phyloP scores from a whole-genome alignment of 2,888 invertebrate species.

The Lithophane leautieri region DNA sequence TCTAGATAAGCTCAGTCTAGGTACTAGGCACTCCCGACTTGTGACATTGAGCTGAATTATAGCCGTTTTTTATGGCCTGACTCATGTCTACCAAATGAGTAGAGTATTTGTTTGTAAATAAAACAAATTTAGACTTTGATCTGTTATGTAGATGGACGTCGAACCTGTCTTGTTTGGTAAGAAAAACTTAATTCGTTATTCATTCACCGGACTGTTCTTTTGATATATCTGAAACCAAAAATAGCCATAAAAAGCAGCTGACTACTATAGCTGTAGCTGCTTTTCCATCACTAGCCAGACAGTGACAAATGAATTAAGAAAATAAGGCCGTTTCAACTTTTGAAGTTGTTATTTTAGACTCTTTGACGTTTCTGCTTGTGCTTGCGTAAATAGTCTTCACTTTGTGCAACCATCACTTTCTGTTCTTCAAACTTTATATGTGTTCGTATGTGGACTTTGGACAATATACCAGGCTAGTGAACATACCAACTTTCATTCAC shows the following conservation, averaged over 20 bases:
- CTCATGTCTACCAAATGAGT: constrained; percentile 11
- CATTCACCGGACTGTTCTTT: neutral
- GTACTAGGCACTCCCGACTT: constrained; percentile 31
- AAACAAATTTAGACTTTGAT: neutral
- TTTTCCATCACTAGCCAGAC: neutral
- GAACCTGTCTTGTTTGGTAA: neutral
- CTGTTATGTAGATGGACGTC: neutral
- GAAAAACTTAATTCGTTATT: neutral
- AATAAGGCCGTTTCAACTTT: too few relatives aligned
- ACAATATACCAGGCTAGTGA: too few relatives aligned
- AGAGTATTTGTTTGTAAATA: constrained; percentile 52
- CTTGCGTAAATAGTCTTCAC: too few relatives aligned
- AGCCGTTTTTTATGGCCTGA: constrained; percentile 34
- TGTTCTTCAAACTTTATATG: too few relatives aligned
- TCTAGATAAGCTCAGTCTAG: constrained; percentile 25
- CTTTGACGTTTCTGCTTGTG: too few relatives aligned
- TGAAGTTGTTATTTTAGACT: too few relatives aligned
- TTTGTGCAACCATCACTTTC: too few relatives aligned
- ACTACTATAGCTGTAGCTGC: too few relatives aligned
- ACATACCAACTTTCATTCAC: too few relatives aligned
- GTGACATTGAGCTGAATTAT: constrained; percentile 57
- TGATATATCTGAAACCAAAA: neutral
- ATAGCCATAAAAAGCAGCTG: too few relatives aligned
- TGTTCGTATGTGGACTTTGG: too few relatives aligned
- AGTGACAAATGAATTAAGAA: neutral